These are phyloP conservation scores for Elachura formosa DNA, from an alignment of 2,113 vertebrate species.

Conservation along the genomic window DNA sequence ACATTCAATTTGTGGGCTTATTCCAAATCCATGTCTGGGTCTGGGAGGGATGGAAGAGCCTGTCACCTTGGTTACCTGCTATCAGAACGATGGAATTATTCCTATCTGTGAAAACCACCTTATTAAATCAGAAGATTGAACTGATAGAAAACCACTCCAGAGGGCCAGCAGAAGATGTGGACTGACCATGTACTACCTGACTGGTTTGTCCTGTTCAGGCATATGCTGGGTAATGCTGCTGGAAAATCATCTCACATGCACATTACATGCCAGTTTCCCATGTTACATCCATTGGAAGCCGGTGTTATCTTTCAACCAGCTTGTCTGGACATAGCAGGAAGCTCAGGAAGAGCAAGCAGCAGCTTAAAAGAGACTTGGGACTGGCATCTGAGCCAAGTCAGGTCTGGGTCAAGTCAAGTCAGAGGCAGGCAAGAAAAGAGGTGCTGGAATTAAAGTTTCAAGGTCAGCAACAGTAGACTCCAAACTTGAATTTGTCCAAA, in stretches of 20 bases:
- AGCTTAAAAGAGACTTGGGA: background rate
- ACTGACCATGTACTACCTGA: background rate
- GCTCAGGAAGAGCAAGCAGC: background rate
- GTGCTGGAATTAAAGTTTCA: background rate
- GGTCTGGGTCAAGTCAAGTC: background rate
- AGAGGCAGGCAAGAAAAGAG: background rate
- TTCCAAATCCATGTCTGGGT: background rate
- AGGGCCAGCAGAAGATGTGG: background rate
- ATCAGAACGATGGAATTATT: background rate
- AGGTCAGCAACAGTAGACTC: background rate
- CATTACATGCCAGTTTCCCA: accelerated
- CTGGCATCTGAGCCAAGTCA: background rate
- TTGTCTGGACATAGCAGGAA: background rate
- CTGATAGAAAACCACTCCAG: background rate
- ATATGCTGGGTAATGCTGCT: background rate
- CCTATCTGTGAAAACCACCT: background rate
- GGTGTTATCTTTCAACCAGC: background rate
- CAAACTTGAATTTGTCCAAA: background rate
- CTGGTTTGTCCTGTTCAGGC: background rate
- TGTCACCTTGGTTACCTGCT: background rate
- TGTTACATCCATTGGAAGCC: background rate
- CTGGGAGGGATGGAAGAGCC: background rate
- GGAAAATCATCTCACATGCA: background rate
- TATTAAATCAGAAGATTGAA: background rate
- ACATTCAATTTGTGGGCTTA: background rate